Percentiles rank a stretch among this genome's conserved stretches.
phyloP scores from a whole-genome alignment of 2,888 invertebrate species.

The Meandrusa payeni region DNA sequence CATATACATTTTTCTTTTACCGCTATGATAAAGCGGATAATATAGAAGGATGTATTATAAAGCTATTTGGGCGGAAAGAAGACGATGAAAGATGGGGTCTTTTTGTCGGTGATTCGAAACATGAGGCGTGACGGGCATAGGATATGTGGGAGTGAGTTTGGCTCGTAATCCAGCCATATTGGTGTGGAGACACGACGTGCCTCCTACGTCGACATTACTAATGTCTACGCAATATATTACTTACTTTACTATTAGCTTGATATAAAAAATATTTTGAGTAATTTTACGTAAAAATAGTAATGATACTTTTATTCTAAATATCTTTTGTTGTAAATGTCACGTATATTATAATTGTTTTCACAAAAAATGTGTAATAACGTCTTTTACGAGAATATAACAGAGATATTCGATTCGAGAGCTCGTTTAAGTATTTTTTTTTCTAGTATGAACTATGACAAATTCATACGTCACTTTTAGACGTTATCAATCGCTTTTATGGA shows the following conservation, averaged over 20 bases:
- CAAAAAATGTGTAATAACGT: too few relatives aligned
- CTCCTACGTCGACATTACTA: slow-evolving; percentile 31
- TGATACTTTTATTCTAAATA: too few relatives aligned
- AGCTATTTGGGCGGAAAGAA: slow-evolving; percentile 54
- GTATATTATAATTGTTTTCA: too few relatives aligned
- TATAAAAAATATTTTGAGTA: too few relatives aligned
- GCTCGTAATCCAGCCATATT: slow-evolving; percentile 44
- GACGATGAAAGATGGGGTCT: slow-evolving; percentile 54
- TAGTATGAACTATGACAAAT: too few relatives aligned
- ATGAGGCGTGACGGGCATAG: slow-evolving; percentile 56
- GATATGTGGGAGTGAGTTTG: slow-evolving; percentile 39
- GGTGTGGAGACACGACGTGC: slow-evolving; percentile 39
- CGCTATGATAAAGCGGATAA: slow-evolving; percentile 46
- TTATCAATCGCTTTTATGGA: slow-evolving; percentile 13
- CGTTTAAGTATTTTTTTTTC: too few relatives aligned
- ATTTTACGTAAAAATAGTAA: too few relatives aligned
- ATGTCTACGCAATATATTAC: slow-evolving; percentile 6
- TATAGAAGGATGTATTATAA: slow-evolving; percentile 49
- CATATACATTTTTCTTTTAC: background rate
- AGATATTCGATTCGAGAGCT: too few relatives aligned
- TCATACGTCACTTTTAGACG: background rate
- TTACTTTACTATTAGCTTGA: too few relatives aligned
- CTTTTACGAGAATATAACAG: too few relatives aligned
- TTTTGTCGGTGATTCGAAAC: slow-evolving; percentile 53
- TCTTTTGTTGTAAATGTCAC: too few relatives aligned